Percentiles rank a stretch among this genome's conserved stretches.
Conservation (phyloP, 2,888 invertebrate species). For the Sesia bembeciformis region DNA sequence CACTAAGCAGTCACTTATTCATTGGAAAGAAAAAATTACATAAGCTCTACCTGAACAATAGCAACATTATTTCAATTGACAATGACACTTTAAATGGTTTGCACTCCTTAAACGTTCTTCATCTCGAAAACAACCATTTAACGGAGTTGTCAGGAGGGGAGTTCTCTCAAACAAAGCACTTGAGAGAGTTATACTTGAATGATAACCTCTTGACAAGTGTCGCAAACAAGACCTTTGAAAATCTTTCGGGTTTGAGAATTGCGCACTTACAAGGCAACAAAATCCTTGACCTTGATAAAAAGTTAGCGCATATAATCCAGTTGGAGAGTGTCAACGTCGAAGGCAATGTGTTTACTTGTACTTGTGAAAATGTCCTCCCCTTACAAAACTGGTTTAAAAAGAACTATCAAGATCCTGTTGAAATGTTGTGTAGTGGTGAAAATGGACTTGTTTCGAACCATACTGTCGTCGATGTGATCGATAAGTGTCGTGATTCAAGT, state of each 20-base stretch:
- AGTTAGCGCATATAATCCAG: conserved; percentile 74
- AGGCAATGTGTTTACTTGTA: conserved; percentile 86
- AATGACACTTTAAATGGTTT: conserved; percentile 88
- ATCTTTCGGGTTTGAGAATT: conserved; percentile 80
- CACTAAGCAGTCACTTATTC: conserved; percentile 85
- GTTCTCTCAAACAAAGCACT: conserved; percentile 83
- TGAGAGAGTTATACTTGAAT: conserved; percentile 86
- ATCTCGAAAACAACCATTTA: conserved; percentile 84
- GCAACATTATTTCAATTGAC: conserved; percentile 81
- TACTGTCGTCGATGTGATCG: conserved; percentile 63
- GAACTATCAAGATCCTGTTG: conserved; percentile 76
- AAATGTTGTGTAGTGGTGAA: conserved; percentile 78
- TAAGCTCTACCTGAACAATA: conserved; percentile 84
- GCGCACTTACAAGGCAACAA: conserved; percentile 84
- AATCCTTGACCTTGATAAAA: conserved; percentile 80
- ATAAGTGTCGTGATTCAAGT: conserved; percentile 64
- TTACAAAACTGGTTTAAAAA: conserved; percentile 80
- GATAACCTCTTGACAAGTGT: conserved; percentile 84
- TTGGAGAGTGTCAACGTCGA: conserved; percentile 79
- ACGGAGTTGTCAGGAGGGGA: conserved; percentile 83
- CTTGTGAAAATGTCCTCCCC: conserved; percentile 79
- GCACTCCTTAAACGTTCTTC: conserved; percentile 80
- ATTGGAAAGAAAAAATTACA: conserved; percentile 88
- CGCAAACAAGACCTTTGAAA: conserved; percentile 82
- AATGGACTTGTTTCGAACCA: conserved; percentile 50